These are phyloP conservation scores for Esox lucius DNA, from an alignment of 2,797 vertebrate genomes.

Conservation along the genomic window DNA sequence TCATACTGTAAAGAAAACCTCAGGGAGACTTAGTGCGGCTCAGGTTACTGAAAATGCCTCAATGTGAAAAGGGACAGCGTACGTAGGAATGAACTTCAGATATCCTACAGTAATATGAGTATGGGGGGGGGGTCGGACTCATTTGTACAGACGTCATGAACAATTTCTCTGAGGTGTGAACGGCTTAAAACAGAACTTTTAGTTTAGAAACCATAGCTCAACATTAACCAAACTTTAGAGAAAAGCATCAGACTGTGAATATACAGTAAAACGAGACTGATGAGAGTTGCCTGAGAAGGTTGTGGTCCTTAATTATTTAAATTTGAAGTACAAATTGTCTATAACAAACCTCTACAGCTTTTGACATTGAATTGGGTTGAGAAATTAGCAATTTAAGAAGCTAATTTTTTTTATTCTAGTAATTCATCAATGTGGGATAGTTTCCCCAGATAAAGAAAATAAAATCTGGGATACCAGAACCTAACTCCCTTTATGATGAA, in stretches of 20 bases:
- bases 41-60: constrained; percentile 7
- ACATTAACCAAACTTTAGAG: background rate
- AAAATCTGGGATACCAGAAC: background rate
- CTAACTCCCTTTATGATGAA: constrained; percentile 71
- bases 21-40: background rate
- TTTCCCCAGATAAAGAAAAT: background rate
- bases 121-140: too few relatives aligned
- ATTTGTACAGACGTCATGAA: constrained; percentile 11
- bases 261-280: background rate
- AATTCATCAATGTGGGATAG: background rate
- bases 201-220: background rate
- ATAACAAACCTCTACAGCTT: background rate
- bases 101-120: constrained; percentile 3
- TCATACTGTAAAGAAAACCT: background rate
- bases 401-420: background rate
- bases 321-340: background rate
- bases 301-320: background rate
- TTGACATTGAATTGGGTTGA: background rate
- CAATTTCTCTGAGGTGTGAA: constrained; percentile 13
- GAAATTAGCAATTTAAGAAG: background rate
- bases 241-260: background rate
- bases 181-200: background rate
- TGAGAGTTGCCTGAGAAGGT: background rate
- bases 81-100: constrained; percentile 7
- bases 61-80: background rate